Conservation (phyloP, 2,888 invertebrate species). For the Cataglyphis altisquamis region DNA sequence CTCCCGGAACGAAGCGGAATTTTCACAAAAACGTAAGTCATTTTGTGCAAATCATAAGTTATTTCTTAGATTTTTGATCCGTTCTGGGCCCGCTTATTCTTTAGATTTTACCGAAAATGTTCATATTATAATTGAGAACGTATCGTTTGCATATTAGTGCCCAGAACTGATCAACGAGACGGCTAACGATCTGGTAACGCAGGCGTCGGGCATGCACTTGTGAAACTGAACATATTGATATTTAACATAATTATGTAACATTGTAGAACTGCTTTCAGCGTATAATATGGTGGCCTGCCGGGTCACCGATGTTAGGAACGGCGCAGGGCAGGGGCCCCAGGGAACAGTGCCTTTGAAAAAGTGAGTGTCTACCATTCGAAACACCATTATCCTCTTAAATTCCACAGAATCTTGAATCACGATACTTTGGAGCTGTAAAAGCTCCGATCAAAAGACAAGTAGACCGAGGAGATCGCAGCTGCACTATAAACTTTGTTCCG, state of each 20-base stretch:
- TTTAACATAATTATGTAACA: conserved; percentile 84
- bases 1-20: too few species aligned
- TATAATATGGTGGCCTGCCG: conserved; percentile 99
- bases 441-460: conserved; percentile 58
- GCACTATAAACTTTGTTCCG: conserved; percentile 46
- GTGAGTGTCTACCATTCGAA: conserved; percentile 89
- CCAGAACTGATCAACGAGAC: conserved; percentile 51
- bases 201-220: conserved; percentile 77
- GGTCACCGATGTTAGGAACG: conserved; percentile 97
- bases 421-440: conserved; percentile 60
- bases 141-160: conserved; percentile 6
- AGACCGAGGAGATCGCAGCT: conserved; percentile 76
- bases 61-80: conserved; percentile 39
- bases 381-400: conserved; percentile 54
- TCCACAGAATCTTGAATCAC: conserved; percentile 51
- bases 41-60: neutral
- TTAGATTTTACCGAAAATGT: neutral
- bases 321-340: conserved; percentile 90
- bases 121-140: neutral
- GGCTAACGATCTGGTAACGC: conserved; percentile 73
- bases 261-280: conserved; percentile 92
- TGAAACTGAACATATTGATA: conserved; percentile 67
- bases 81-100: conserved; percentile 24
- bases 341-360: conserved; percentile 99
- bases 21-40: neutral